Conservation (phyloP, 2,797 vertebrate species). For the Cynopterus sphinx region DNA sequence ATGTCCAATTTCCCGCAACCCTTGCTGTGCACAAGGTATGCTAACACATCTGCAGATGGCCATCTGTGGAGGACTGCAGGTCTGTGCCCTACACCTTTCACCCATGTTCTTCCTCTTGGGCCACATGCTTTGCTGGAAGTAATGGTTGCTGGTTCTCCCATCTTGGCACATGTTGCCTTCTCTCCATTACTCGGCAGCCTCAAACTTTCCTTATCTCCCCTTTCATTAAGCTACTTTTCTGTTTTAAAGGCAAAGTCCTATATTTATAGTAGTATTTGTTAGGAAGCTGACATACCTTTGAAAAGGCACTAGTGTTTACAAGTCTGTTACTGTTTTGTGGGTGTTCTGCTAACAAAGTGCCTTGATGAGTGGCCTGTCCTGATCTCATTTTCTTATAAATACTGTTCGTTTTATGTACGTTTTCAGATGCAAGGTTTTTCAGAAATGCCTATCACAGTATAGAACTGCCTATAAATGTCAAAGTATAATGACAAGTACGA, state of each 20-base stretch:
- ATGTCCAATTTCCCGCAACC: fast-evolving
- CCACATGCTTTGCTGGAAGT: neutral
- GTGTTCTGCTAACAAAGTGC: neutral
- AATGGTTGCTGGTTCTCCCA: neutral
- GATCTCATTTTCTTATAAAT: neutral
- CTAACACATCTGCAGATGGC: neutral
- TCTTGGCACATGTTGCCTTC: neutral
- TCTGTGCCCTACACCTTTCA: fast-evolving
- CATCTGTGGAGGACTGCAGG: neutral
- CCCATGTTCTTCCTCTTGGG: neutral
- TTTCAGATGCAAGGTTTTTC: constrained; percentile 2
- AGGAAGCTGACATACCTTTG: neutral
- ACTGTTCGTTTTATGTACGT: neutral
- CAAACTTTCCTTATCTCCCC: neutral
- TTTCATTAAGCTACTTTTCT: neutral
- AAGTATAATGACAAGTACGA: neutral
- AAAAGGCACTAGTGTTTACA: neutral
- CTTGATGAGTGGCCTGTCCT: neutral
- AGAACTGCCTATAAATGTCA: neutral
- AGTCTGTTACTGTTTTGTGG: neutral
- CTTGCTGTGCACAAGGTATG: neutral
- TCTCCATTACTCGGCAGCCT: neutral
- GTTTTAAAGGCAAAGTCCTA: neutral
- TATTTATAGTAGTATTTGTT: neutral
- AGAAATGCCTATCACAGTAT: neutral